A percentile compares a stretch with the other conserved stretches of the same genome.
Conservation (phyloP, 2,888 invertebrate species). For the Athalia rosae region DNA sequence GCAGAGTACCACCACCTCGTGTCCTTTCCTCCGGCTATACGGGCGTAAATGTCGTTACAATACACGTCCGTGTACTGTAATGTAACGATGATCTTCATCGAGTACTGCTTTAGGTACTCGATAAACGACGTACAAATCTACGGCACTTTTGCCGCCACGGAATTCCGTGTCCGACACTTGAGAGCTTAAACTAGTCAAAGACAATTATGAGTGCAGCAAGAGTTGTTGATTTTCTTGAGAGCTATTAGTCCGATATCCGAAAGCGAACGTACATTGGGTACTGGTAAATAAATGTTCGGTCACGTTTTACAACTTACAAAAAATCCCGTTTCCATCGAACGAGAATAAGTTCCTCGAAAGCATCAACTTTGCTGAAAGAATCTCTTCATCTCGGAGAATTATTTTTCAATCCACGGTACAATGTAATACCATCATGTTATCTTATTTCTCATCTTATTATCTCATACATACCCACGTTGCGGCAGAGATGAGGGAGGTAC, state of each 20-base stretch:
- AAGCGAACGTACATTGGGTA: too few species aligned
- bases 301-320: too few species aligned
- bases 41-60: background rate
- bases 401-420: background rate
- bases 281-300: too few species aligned
- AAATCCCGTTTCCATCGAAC: too few species aligned
- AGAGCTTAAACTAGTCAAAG: slow-evolving; percentile 16
- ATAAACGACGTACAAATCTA: background rate
- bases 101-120: background rate
- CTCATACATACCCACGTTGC: background rate
- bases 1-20: slow-evolving; percentile 33
- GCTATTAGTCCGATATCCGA: too few species aligned
- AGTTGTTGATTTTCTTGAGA: too few species aligned
- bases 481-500: slow-evolving; percentile 28
- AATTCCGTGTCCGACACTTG: background rate
- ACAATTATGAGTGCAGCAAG: too few species aligned
- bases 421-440: slow-evolving; percentile 7
- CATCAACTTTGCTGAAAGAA: background rate
- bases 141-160: background rate
- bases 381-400: background rate
- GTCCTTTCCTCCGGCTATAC: slow-evolving; percentile 30
- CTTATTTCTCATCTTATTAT: slow-evolving; percentile 22
- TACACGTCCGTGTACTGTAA: background rate
- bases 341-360: background rate
- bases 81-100: background rate